Conservation (phyloP, 2,888 invertebrate genomes). For the Oligia strigilis region DNA sequence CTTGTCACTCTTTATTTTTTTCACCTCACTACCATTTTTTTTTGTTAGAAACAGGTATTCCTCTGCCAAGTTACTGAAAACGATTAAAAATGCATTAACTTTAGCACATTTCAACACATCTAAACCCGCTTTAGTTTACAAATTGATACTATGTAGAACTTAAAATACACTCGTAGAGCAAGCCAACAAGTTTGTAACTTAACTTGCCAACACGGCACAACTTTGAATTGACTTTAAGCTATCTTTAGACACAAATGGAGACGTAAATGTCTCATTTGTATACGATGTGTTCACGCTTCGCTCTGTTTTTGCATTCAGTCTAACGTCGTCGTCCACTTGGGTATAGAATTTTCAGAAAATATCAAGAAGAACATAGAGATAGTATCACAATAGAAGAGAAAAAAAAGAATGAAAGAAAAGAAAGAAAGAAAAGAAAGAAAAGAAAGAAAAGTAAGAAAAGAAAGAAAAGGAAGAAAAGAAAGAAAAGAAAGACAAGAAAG, state of each 20-base stretch:
- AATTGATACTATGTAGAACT: constrained; percentile 39
- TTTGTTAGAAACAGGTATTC: neutral
- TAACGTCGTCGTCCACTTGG: neutral
- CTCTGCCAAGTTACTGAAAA: neutral
- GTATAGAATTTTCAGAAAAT: neutral
- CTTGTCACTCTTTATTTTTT: neutral
- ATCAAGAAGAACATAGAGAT: too few relatives aligned
- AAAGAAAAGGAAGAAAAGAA: too few relatives aligned
- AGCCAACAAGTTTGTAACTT: constrained; percentile 40
- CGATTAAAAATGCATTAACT: neutral
- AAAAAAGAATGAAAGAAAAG: too few relatives aligned
- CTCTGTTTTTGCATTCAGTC: neutral
- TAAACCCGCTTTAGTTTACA: constrained; percentile 35
- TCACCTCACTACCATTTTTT: neutral
- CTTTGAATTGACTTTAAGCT: constrained; percentile 57
- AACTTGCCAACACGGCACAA: constrained; percentile 36
- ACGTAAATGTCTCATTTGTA: constrained; percentile 32
- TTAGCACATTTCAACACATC: constrained; percentile 6
- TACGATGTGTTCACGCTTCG: neutral
- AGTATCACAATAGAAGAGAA: too few relatives aligned
- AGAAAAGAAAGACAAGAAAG: too few relatives aligned
- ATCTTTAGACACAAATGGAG: constrained; percentile 28
- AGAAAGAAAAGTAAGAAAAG: too few relatives aligned
- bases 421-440: too few relatives aligned
- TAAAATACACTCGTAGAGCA: constrained; percentile 4